Percentiles rank a stretch among this genome's conserved stretches.
Conservation (phyloP, 2,797 vertebrate genomes). For the Stomatorhinus walkeri region DNA sequence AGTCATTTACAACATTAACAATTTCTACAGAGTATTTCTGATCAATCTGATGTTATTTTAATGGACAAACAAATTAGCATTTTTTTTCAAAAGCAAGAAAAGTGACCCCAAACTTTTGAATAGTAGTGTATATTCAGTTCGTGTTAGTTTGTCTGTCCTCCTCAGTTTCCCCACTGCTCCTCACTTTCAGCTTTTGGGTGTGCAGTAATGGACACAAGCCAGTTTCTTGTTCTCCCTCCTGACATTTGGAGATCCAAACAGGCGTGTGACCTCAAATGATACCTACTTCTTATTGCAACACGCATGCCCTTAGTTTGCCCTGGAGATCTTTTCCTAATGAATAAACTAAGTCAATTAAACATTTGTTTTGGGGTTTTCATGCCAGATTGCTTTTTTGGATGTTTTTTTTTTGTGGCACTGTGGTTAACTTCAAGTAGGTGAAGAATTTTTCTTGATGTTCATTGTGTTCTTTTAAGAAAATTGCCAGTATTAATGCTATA, state of each 20-base stretch:
- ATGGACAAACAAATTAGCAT: neutral
- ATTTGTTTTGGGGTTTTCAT: neutral
- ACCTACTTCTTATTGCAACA: neutral
- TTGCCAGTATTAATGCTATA: neutral
- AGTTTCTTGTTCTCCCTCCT: neutral
- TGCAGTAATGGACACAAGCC: neutral
- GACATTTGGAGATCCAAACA: neutral
- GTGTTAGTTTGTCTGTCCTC: neutral
- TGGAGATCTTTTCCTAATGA: slow-evolving; percentile 8
- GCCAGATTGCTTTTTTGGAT: neutral
- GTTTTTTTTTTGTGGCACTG: neutral
- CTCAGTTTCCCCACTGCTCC: neutral
- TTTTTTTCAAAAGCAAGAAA: neutral
- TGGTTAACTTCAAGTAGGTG: slow-evolving; percentile 14
- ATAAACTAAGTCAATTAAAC: slow-evolving; percentile 1
- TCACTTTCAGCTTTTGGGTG: neutral
- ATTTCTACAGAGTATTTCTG: neutral
- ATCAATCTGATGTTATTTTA: neutral
- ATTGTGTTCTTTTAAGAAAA: slow-evolving; percentile 1
- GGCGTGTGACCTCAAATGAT: neutral
- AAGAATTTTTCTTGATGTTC: neutral
- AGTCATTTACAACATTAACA: neutral
- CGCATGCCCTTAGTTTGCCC: slow-evolving; percentile 2
- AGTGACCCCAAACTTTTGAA: neutral
- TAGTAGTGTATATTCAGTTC: neutral